Evolutionary conservation across 2,113 vertebrate genomes (phyloP).

Genomic region (Nothobranchius furzeri): DNA sequence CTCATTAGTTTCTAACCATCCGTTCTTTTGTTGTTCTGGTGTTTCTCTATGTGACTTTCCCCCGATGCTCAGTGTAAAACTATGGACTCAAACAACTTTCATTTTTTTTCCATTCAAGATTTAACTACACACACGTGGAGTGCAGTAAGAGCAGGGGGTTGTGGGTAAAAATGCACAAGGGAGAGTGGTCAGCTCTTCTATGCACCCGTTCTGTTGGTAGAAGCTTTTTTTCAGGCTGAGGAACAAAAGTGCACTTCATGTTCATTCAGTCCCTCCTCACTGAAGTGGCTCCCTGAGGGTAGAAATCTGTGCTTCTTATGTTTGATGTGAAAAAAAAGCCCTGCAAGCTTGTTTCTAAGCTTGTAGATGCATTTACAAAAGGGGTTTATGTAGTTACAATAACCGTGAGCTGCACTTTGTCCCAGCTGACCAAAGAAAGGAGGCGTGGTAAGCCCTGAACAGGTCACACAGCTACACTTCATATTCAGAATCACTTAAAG

Average conservation of each 20-base stretch:
- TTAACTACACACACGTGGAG: neutral
- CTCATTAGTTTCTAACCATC: slow-evolving; percentile 8
- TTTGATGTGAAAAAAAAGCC: no score
- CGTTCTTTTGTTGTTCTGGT: neutral
- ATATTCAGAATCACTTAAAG: no score
- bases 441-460: neutral
- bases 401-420: neutral
- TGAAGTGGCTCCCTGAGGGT: neutral
- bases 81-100: neutral
- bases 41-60: neutral
- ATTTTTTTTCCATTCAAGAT: neutral
- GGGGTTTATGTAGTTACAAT: neutral
- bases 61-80: neutral
- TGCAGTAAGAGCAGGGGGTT: neutral
- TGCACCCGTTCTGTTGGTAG: neutral
- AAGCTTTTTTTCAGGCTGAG: neutral
- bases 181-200: neutral
- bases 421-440: neutral
- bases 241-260: neutral
- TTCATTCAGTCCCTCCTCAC: neutral
- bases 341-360: neutral
- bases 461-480: neutral
- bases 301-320: neutral
- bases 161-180: no score
- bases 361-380: neutral